Evolutionary conservation across 2,113 vertebrate species (phyloP).

Genomic region (Clarias batrachus): DNA sequence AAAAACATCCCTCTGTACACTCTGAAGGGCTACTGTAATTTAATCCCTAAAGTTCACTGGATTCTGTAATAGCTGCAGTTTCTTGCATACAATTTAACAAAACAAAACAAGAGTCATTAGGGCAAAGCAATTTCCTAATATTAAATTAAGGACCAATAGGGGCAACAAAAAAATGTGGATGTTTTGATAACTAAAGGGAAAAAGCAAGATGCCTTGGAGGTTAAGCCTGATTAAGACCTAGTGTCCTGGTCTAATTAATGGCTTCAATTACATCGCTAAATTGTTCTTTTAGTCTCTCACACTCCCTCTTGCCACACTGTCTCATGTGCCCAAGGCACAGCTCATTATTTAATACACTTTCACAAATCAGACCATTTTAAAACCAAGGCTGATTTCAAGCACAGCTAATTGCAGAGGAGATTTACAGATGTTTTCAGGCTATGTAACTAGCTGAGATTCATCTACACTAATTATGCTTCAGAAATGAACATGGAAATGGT

Average conservation of each 20-base stretch:
- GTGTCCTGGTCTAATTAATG: slow-evolving; percentile 45
- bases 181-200: slow-evolving; percentile 8
- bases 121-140: neutral
- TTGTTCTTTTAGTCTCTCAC: slow-evolving; percentile 24
- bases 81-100: neutral
- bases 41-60: neutral
- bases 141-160: neutral
- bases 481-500: neutral
- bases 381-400: neutral
- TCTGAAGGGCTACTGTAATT: slow-evolving; percentile 30
- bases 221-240: slow-evolving; percentile 47
- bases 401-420: slow-evolving; percentile 14
- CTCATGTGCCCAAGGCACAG: slow-evolving; percentile 5
- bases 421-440: slow-evolving; percentile 5
- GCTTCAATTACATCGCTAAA: slow-evolving; percentile 50
- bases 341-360: neutral
- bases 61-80: neutral
- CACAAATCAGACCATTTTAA: slow-evolving; percentile 8
- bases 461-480: neutral
- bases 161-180: neutral
- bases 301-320: slow-evolving; percentile 9
- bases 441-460: slow-evolving; percentile 21
- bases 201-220: slow-evolving; percentile 34
- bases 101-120: neutral
- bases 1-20: neutral